A percentile compares a stretch with the other conserved stretches of the same genome.
These are phyloP conservation scores for Limnothrissa miodon DNA, from an alignment of 2,113 vertebrate genomes.

Conservation along the genomic window DNA sequence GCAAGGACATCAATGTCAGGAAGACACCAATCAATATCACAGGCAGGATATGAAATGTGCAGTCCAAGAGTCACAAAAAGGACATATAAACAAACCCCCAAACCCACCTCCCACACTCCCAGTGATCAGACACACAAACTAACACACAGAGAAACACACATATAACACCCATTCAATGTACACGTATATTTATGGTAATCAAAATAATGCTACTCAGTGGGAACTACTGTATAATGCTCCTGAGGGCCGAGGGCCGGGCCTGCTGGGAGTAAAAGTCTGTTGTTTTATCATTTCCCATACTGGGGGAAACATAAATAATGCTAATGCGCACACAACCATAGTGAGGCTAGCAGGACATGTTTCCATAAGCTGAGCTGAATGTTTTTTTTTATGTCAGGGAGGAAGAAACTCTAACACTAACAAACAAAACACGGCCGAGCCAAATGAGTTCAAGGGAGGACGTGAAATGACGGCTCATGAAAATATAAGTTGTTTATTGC, in stretches of 20 bases:
- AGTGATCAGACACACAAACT: neutral
- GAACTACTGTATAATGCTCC: neutral
- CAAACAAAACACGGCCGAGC: neutral
- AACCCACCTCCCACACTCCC: neutral
- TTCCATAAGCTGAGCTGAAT: neutral
- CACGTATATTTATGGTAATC: constrained; percentile 11
- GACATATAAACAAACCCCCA: neutral
- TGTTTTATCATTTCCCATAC: neutral
- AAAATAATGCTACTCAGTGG: constrained; percentile 5
- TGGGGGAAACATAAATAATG: neutral
- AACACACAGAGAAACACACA: constrained; percentile 5
- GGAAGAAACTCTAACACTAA: constrained; percentile 1
- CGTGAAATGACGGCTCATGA: neutral
- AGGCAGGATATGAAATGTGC: neutral
- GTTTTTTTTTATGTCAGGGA: neutral
- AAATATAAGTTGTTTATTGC: neutral
- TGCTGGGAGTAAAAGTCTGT: neutral
- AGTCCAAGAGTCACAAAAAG: neutral
- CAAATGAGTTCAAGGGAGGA: neutral
- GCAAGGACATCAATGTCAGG: neutral
- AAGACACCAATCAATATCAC: neutral
- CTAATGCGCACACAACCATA: neutral
- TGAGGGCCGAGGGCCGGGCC: neutral
- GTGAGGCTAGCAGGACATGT: neutral
- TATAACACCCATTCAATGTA: neutral